Conservation (phyloP, 2,888 invertebrate genomes). For the Cheiracanthium punctorium region DNA sequence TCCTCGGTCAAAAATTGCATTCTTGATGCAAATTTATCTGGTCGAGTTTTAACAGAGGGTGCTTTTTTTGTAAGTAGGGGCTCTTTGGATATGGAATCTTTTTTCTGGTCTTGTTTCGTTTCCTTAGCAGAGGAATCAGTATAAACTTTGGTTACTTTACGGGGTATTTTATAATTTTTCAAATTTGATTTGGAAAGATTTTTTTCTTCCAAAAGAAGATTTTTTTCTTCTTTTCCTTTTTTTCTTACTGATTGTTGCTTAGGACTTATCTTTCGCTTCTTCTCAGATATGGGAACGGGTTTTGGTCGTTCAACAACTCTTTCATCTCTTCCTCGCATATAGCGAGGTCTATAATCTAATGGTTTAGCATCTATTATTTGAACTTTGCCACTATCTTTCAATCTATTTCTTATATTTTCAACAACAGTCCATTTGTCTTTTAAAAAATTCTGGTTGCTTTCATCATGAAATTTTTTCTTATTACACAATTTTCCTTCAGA, state of each 20-base stretch:
- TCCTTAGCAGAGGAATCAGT: no score
- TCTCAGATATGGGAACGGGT: background rate
- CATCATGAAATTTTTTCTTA: background rate
- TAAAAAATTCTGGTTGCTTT: background rate
- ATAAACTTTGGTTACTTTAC: no score
- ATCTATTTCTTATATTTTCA: background rate
- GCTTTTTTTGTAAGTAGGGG: background rate
- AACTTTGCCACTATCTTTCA: background rate
- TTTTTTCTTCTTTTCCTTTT: background rate
- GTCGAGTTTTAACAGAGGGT: constrained; percentile 11
- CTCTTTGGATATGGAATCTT: no score
- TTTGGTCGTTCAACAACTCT: constrained; percentile 10
- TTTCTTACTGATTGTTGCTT: background rate
- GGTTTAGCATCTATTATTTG: constrained; percentile 29
- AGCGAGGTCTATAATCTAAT: constrained; percentile 2
- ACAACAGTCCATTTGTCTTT: background rate
- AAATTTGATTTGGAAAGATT: no score
- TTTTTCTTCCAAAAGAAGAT: no score
- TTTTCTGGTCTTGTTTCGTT: no score
- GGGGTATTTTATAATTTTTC: no score
- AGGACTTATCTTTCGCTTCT: background rate
- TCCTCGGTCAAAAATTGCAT: constrained; percentile 18
- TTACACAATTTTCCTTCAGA: background rate
- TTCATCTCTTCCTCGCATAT: constrained; percentile 40
- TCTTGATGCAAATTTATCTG: constrained; percentile 34